These are phyloP conservation scores for Podarcis cretensis DNA, from an alignment of 2,113 vertebrate species.

Conservation along the genomic window DNA sequence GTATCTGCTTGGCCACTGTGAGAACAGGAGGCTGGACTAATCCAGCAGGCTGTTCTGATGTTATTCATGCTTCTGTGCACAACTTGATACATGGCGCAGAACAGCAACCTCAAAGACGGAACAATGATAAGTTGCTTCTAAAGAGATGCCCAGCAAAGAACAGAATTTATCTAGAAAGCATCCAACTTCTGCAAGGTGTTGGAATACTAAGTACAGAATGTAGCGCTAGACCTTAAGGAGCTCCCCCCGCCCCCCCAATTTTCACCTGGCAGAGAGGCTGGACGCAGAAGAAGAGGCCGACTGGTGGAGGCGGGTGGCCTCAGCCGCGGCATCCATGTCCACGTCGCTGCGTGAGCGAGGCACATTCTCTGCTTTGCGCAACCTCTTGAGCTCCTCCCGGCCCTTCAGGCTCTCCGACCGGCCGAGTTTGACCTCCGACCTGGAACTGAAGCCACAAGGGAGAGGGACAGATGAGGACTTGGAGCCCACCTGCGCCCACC, in stretches of 20 bases:
- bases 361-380: slow-evolving; percentile 82
- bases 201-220: too few species aligned
- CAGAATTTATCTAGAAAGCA: neutral
- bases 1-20: too few species aligned
- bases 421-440: slow-evolving; percentile 82
- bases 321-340: slow-evolving; percentile 91
- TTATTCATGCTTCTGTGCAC: too few species aligned
- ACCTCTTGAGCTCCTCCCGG: slow-evolving; percentile 88
- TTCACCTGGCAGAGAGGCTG: slow-evolving; percentile 88
- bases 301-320: slow-evolving; percentile 84
- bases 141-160: neutral
- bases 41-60: too few species aligned
- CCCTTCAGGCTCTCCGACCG: slow-evolving; percentile 94
- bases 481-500: neutral
- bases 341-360: slow-evolving; percentile 92
- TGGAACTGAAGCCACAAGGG: slow-evolving; percentile 54
- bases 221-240: neutral
- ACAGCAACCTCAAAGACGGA: neutral
- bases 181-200: neutral
- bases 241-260: too few species aligned
- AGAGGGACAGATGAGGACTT: accelerated
- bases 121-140: neutral
- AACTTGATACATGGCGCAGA: neutral
- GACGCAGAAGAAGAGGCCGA: slow-evolving; percentile 89
- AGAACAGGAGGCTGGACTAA: too few species aligned